A percentile compares a stretch with the other conserved stretches of the same genome.
phyloP scores from a whole-genome alignment of 1,140 invertebrate genomes.

The Daktulosphaira vitifoliae region DNA sequence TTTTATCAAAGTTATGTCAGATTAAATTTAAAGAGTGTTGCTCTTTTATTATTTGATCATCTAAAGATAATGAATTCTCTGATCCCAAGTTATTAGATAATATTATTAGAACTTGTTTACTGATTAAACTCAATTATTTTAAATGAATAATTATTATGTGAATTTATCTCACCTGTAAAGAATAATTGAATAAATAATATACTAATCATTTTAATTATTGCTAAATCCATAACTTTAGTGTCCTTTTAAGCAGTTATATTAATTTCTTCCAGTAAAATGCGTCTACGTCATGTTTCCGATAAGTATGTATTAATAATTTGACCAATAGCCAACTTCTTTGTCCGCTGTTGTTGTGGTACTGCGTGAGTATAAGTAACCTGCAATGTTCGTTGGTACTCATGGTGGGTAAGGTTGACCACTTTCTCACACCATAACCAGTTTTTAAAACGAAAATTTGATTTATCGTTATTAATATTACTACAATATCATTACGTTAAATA shows the following conservation, averaged over 20 bases:
- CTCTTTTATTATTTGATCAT: too few species aligned
- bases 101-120: too few species aligned
- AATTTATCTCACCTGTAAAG: not conserved
- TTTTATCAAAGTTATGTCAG: too few species aligned
- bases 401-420: constrained; percentile 22
- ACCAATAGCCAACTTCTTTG: not conserved
- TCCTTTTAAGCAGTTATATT: not conserved
- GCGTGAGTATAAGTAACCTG: not conserved
- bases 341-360: constrained; percentile 8
- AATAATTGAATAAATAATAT: not conserved
- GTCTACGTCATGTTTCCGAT: constrained; percentile 26
- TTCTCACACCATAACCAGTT: constrained; percentile 31
- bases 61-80: too few species aligned
- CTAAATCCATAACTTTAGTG: not conserved
- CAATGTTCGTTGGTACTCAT: not conserved
- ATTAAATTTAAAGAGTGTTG: too few species aligned
- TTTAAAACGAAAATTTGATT: constrained; percentile 10
- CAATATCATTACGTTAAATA: too few species aligned
- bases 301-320: not conserved
- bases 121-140: too few species aligned
- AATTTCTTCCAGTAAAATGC: not conserved
- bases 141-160: too few species aligned
- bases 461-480: not conserved
- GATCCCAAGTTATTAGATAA: too few species aligned
- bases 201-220: not conserved